Base-by-base conservation (phyloP, 2,888 invertebrate genomes). In the Pollenia amentaria region DNA sequence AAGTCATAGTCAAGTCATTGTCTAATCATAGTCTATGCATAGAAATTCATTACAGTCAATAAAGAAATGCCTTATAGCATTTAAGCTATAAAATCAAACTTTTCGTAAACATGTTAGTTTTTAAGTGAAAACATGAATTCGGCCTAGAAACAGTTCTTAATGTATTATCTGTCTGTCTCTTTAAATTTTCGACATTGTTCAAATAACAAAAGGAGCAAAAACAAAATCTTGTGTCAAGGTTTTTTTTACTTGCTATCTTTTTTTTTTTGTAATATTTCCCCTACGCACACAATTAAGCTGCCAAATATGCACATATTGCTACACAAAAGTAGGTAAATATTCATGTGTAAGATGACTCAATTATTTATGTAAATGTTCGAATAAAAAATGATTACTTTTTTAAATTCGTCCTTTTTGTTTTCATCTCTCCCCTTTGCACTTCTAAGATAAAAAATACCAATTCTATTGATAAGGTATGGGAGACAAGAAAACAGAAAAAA, bases 171-270 rank as follows among this genome's bases (percentile, higher is more conserved):
- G 18, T 82, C 53, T 81, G 51, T 60, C 60, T 44, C n/a, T 80
- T 65, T 73, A 53, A 80, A 80, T 82, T 82, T 75, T 60, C 38
- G 42, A 75, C 44, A 76, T 60, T 75, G 60, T 82, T 76, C 60
- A 38, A 3, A 42, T 40, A 75, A 82, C 48, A 77, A 83, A 57
- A 65, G 51, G 10, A 57, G 16, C 21, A 78, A 72, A 51, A 60
- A 16, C 64, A 38, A 70, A 82, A 64, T 76, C 76, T 60, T 53
- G 38, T 76, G 62, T 69, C 82, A 82, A 82, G 69, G 75, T 53
- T 82, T 60, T 51, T n/a, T 42, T 48, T 72, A 51, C 60, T 64
- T 48, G 21, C 65, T 60, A 14, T 3, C 60, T 75, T 75, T 60
- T 10, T 18, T 21, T 48, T 14, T 53, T 11, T n/a, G 7, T 18